These are phyloP conservation scores for Chymomyza costata DNA, from an alignment of 1,140 invertebrate species.

Conservation along the genomic window DNA sequence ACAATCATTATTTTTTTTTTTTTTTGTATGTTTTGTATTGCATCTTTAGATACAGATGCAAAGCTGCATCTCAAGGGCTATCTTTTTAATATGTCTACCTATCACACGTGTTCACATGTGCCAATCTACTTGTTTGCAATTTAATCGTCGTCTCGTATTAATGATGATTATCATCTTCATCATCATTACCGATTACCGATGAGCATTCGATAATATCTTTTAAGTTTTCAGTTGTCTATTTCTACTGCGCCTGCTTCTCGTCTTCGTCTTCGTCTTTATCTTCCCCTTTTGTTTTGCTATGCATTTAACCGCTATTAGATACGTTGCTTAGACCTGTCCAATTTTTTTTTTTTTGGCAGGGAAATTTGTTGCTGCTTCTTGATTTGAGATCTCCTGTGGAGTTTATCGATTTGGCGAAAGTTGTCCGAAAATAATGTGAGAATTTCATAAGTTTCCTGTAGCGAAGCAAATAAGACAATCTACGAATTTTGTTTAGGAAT, in stretches of 20 bases:
- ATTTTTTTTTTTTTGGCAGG: too few species aligned
- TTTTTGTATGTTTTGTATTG: too few species aligned
- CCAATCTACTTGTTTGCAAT: conserved; percentile 46
- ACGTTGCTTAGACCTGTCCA: conserved; percentile 36
- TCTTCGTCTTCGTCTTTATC: too few species aligned
- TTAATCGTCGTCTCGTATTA: conserved; percentile 61
- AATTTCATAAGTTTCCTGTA: too few species aligned
- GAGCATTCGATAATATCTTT: conserved; percentile 68
- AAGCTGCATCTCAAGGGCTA: not conserved
- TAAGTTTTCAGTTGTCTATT: too few species aligned
- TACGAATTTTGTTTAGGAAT: too few species aligned
- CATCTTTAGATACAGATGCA: conserved; percentile 19
- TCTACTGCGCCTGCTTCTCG: conserved; percentile 1
- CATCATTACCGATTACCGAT: conserved; percentile 50
- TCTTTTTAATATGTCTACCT: conserved; percentile 2
- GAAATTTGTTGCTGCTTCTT: conserved; percentile 19
- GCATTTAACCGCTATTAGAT: conserved; percentile 32
- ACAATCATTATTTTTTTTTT: conserved; percentile 22
- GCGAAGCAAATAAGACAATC: too few species aligned
- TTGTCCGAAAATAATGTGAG: too few species aligned
- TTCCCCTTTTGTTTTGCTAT: conserved; percentile 7
- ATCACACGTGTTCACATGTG: conserved; percentile 56
- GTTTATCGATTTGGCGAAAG: conserved; percentile 24
- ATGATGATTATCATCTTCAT: conserved; percentile 43
- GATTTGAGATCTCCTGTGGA: too few species aligned